These are phyloP conservation scores for Neogale vison DNA, from an alignment of 2,113 vertebrate species.

Conservation along the genomic window DNA sequence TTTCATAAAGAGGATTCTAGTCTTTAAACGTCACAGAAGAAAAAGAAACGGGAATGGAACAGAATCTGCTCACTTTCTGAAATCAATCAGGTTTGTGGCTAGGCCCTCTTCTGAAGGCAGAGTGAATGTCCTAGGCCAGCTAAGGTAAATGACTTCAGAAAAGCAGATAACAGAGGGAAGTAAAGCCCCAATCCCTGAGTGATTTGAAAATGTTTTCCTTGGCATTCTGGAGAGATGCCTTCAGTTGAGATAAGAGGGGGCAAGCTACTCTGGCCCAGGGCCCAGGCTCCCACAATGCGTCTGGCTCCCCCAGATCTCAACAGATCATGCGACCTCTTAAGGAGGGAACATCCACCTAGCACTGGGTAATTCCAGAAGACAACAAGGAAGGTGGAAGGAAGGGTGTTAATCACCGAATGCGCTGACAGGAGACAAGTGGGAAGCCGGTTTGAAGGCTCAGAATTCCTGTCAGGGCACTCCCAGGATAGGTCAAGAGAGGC, in stretches of 20 bases:
- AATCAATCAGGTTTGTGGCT: neutral
- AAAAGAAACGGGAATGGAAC: neutral
- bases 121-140: neutral
- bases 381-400: neutral
- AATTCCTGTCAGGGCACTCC: neutral
- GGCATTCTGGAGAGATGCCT: neutral
- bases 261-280: neutral
- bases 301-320: neutral
- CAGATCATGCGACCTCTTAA: neutral
- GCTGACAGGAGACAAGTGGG: constrained; percentile 52
- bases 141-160: neutral
- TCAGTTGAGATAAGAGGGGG: neutral
- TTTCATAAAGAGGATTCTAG: neutral
- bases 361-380: neutral
- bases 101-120: neutral
- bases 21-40: neutral
- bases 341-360: neutral
- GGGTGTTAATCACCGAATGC: neutral
- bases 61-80: neutral
- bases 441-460: constrained; percentile 32
- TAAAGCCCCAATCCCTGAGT: neutral
- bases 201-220: neutral
- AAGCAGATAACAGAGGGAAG: neutral
- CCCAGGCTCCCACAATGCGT: neutral
- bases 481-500: fast-evolving